Evolutionary conservation across 2,113 vertebrate species (phyloP).

Genomic region (Trinectes maculatus): DNA sequence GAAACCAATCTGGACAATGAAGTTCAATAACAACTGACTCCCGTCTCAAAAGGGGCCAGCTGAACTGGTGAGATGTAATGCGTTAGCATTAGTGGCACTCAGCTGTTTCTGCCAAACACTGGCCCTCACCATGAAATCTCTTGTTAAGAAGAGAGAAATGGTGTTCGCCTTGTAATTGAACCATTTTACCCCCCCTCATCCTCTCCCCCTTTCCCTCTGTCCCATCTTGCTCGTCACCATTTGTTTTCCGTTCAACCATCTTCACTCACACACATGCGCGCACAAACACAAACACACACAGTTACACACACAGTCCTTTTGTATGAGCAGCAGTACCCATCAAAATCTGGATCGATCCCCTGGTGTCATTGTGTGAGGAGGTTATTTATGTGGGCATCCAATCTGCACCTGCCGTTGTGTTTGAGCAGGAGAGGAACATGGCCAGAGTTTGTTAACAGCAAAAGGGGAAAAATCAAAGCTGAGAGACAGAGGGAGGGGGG

Average conservation of each 20-base stretch:
- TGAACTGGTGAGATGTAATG: conserved; percentile 91
- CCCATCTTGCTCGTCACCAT: conserved; percentile 60
- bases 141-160: conserved; percentile 99
- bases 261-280: conserved; percentile 35
- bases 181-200: conserved; percentile 89
- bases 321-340: conserved; percentile 91
- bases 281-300: conserved; percentile 31
- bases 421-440: conserved; percentile 94
- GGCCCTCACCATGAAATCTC: conserved; percentile 98
- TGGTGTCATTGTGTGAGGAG: conserved; percentile 93
- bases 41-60: conserved; percentile 87
- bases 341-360: conserved; percentile 97
- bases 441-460: conserved; percentile 99
- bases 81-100: conserved; percentile 94
- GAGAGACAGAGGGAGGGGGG: conserved; percentile 34
- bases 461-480: conserved; percentile 91
- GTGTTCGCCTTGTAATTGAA: conserved; percentile 99
- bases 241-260: conserved; percentile 62
- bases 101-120: conserved; percentile 94
- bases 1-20: conserved; percentile 92
- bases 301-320: conserved; percentile 77
- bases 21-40: conserved; percentile 94
- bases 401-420: conserved; percentile 98
- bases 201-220: conserved; percentile 60
- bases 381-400: conserved; percentile 99